phyloP scores from a whole-genome alignment of 2,888 invertebrate species.

The Scaptomyza parva region DNA sequence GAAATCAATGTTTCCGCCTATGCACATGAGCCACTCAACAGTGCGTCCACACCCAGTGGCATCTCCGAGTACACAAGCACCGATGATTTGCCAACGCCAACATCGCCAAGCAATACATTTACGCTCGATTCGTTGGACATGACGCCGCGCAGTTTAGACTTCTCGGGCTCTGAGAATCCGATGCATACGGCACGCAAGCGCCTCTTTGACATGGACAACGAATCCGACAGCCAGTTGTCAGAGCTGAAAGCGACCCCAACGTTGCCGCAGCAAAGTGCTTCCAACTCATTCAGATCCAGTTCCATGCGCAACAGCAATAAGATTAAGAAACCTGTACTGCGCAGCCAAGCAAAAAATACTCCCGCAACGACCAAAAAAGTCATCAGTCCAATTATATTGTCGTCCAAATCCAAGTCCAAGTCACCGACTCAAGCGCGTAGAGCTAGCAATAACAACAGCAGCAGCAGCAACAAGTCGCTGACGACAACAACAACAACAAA shows the following conservation, averaged over 20 bases:
- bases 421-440: constrained; percentile 10
- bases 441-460: constrained; percentile 3
- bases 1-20: constrained; percentile 65
- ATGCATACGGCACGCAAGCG: constrained; percentile 46
- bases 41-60: constrained; percentile 22
- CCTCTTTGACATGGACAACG: constrained; percentile 38
- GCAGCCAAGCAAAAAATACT: constrained; percentile 8
- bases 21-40: constrained; percentile 19
- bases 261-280: constrained; percentile 12
- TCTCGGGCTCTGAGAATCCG: not conserved
- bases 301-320: constrained; percentile 29
- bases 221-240: constrained; percentile 12
- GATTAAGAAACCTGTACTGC: constrained; percentile 19
- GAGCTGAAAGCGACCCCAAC: not conserved
- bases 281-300: constrained; percentile 40
- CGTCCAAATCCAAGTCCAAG: constrained; percentile 4
- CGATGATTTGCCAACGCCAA: constrained; percentile 41
- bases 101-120: constrained; percentile 12
- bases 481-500: constrained; percentile 16
- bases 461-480: constrained; percentile 10
- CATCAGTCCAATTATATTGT: constrained; percentile 3
- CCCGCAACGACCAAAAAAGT: not conserved
- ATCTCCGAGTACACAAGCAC: constrained; percentile 58
- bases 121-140: constrained; percentile 7
- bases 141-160: constrained; percentile 29